Evolutionary conservation across 2,113 vertebrate genomes (phyloP).

Genomic region (Macaca fascicularis): T2T-MFA8v1.1 NC_088381.1:143328001-143328500

Average conservation of each 20-base stretch:
- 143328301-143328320: background rate
- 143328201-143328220: background rate
- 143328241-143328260: background rate
- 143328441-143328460: background rate
- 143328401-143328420: background rate
- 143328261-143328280: background rate
- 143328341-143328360: background rate
- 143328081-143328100: slow-evolving; percentile 29
- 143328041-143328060: slow-evolving; percentile 33
- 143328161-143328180: slow-evolving; percentile 47
- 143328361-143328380: background rate
- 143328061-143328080: slow-evolving; percentile 60
- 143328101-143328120: slow-evolving; percentile 35
- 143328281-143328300: background rate
- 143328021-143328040: slow-evolving; percentile 56
- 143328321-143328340: background rate
- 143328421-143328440: background rate
- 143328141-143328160: slow-evolving; percentile 53
- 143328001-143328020: background rate
- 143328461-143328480: background rate
- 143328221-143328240: background rate
- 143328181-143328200: background rate
- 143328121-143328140: slow-evolving; percentile 48
- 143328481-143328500: background rate
- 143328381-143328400: background rate